Conservation (phyloP, 1,140 invertebrate species). For the Antheraea mylitta region DNA sequence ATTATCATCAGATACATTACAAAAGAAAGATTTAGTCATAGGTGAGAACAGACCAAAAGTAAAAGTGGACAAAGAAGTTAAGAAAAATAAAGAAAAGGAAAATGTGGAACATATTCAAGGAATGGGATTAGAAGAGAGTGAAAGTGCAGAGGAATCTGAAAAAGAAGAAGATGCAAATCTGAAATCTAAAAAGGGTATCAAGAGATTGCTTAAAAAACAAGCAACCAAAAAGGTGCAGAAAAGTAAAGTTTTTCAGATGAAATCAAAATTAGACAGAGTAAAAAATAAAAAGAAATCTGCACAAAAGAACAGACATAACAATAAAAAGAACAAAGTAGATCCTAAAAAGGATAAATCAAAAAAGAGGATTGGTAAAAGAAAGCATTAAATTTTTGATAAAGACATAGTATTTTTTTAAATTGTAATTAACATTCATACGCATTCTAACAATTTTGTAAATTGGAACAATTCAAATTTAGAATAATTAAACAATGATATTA, state of each 20-base stretch:
- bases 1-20: slow-evolving; percentile 82
- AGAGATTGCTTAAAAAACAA: slow-evolving; percentile 82
- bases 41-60: slow-evolving; percentile 81
- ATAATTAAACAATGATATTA: no score
- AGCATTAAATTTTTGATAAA: slow-evolving; percentile 35
- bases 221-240: slow-evolving; percentile 84
- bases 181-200: slow-evolving; percentile 82
- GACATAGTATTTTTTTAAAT: slow-evolving; percentile 12
- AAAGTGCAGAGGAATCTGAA: slow-evolving; percentile 64
- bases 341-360: slow-evolving; percentile 64
- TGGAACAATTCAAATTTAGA: no score
- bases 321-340: slow-evolving; percentile 48
- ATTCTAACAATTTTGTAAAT: no score
- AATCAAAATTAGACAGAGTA: slow-evolving; percentile 82
- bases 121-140: slow-evolving; percentile 60
- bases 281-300: slow-evolving; percentile 81
- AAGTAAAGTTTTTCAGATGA: slow-evolving; percentile 86
- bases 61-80: slow-evolving; percentile 34
- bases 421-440: neutral
- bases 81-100: slow-evolving; percentile 11
- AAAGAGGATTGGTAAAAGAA: slow-evolving; percentile 60
- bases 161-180: slow-evolving; percentile 58
- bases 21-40: slow-evolving; percentile 84
- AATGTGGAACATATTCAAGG: slow-evolving; percentile 53
- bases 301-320: slow-evolving; percentile 55